Conservation (phyloP, 1,140 invertebrate species). For the Panagrolaimus sp. region DNA sequence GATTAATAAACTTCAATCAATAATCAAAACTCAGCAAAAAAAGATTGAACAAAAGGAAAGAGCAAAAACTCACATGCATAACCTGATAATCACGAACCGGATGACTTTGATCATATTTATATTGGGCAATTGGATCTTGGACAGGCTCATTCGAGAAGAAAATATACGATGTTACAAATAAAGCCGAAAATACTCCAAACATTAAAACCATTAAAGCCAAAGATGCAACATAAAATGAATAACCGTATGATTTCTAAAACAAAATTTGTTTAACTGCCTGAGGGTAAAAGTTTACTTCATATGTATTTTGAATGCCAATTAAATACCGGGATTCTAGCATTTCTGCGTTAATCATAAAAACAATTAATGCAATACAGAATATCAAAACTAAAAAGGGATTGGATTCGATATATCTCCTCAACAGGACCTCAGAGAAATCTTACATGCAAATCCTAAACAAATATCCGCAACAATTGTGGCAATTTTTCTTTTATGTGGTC, state of each 20-base stretch:
- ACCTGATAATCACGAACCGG: background rate
- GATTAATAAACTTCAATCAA: too few relatives aligned
- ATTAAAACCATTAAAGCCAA: constrained; percentile 41
- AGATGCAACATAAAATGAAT: constrained; percentile 56
- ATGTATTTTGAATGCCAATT: constrained; percentile 54
- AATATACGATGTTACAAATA: constrained; percentile 42
- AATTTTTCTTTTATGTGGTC: constrained; percentile 28
- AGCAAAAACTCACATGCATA: constrained; percentile 10
- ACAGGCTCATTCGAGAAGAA: constrained; percentile 38
- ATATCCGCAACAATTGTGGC: constrained; percentile 47
- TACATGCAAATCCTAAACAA: constrained; percentile 38
- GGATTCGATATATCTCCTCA: too few relatives aligned
- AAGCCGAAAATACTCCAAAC: constrained; percentile 45
- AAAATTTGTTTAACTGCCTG: too few relatives aligned
- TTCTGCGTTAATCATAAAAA: constrained; percentile 58
- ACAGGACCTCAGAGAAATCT: constrained; percentile 16
- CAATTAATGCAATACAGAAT: constrained; percentile 43
- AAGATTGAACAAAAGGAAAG: too few relatives aligned
- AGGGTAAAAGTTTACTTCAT: constrained; percentile 14
- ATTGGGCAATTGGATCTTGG: background rate
- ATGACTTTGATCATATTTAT: background rate
- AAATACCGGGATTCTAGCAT: constrained; percentile 57
- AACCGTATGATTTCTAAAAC: constrained; percentile 48
- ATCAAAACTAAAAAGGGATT: constrained; percentile 44
- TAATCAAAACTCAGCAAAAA: too few relatives aligned